These are phyloP conservation scores for Calameuta idolon DNA, from an alignment of 2,888 invertebrate genomes.

Conservation along the genomic window DNA sequence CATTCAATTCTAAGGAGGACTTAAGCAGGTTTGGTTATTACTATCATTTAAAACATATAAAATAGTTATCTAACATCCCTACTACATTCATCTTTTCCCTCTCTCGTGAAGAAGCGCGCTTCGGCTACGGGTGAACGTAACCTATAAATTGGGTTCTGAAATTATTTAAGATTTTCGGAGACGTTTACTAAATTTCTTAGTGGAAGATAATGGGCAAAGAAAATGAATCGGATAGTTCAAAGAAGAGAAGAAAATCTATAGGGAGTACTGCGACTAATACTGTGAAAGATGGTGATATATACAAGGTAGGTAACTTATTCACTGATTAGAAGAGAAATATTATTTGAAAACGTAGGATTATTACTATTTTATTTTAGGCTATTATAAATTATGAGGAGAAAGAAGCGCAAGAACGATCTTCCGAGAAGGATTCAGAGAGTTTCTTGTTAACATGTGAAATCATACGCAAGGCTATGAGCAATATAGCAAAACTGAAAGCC, in stretches of 20 bases:
- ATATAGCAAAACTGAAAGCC: slow-evolving; percentile 77
- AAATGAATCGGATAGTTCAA: slow-evolving; percentile 51
- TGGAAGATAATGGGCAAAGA: slow-evolving; percentile 54
- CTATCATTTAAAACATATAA: neutral
- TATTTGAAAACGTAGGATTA: neutral
- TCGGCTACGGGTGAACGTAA: neutral
- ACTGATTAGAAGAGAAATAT: neutral
- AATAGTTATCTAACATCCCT: neutral
- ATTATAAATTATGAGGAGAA: slow-evolving; percentile 80
- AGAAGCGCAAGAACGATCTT: slow-evolving; percentile 76
- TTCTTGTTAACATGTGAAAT: slow-evolving; percentile 79
- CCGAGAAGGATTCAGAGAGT: slow-evolving; percentile 76
- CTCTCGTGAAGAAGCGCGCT: neutral
- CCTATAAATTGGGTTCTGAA: neutral
- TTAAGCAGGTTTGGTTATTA: neutral
- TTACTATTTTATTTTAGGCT: slow-evolving; percentile 68
- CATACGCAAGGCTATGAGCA: slow-evolving; percentile 76
- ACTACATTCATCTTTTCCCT: neutral
- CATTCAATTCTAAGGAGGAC: neutral
- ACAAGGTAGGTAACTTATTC: slow-evolving; percentile 46
- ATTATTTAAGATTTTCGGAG: neutral
- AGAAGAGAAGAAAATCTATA: slow-evolving; percentile 54
- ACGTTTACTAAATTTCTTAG: neutral
- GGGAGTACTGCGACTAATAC: slow-evolving; percentile 30
- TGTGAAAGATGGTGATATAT: slow-evolving; percentile 55